Evolutionary conservation across 2,113 vertebrate species (phyloP).

Genomic region (Oenanthe melanoleuca): DNA sequence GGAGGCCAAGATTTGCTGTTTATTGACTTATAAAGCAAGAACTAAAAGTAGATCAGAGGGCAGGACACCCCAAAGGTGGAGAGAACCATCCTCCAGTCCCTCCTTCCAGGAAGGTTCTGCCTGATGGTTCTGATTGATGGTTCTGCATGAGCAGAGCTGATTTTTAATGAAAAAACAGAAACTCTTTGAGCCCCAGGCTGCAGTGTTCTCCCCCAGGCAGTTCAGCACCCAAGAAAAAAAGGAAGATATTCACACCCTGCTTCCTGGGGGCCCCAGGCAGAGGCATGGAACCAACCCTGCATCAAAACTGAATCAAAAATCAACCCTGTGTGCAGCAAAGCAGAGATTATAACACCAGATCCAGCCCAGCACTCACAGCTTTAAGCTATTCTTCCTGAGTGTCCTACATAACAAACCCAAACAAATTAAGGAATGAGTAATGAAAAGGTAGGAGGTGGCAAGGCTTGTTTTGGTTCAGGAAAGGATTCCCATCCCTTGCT

Average conservation of each 20-base stretch:
- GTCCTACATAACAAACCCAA: slow-evolving; percentile 71
- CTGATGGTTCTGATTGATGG: not conserved
- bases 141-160: not conserved
- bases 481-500: slow-evolving; percentile 59
- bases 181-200: not conserved
- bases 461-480: slow-evolving; percentile 66
- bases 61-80: not conserved
- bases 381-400: slow-evolving; percentile 52
- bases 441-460: slow-evolving; percentile 58
- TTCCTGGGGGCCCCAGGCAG: not conserved
- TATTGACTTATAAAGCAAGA: not conserved
- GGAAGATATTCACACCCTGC: not conserved
- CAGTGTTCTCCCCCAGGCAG: not conserved
- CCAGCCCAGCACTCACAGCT: slow-evolving; percentile 27
- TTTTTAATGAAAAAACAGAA: not conserved
- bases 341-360: not conserved
- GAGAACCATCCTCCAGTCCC: not conserved
- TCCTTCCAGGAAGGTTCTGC: not conserved
- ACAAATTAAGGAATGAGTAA: slow-evolving; percentile 72
- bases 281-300: not conserved
- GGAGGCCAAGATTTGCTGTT: not conserved
- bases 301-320: not conserved
- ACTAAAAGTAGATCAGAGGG: not conserved
- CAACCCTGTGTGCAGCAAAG: not conserved
- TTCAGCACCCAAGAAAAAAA: not conserved